Base-by-base conservation (phyloP, 2,113 vertebrate species). In the Geococcyx californianus region DNA sequence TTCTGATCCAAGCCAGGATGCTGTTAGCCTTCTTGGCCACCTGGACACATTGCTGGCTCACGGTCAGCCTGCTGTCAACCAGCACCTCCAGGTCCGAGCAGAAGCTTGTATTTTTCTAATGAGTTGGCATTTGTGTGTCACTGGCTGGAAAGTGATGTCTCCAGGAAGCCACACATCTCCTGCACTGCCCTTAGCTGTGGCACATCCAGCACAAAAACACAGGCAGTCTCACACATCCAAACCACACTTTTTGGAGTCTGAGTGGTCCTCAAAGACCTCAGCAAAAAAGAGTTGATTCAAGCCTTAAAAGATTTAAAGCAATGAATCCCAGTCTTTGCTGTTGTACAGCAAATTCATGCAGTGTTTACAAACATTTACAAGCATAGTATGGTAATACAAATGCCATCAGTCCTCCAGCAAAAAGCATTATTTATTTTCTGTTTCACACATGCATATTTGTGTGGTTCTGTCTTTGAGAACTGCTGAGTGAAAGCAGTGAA, bases 291-390 rank as follows among this genome's bases (percentile, higher is more conserved):
- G 31, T 54, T 28, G 13, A 20, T 64, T 83, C 21, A 52, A 70
- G 89, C n/a, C 33, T 66, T 25, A 19, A 59, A n/a, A 42, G 44
- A 42, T 91, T 73, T 56, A 47, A 84, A 76, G 78, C 16, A 3
- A 15, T 26, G 42, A 56, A 85, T 91, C 38, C 89, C 19, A 15
- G 12, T 89, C 67, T 62, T 66, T 74, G 75, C 81, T 90, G 91
- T 66, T 79, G 36, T 16, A 25, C 19, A 51, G 87, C 83, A 91
- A 94, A 92, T 67, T 70, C 54, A 66, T 0, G 1, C 38, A 38
- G 34, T 80, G 82, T 95, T 95, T 96, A 70, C 94, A 93, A 91
- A 91, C 60, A 94, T 74, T 95, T 87, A 34, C 67, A 93, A 67
- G 51, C 91, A 44, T 82, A 74, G 64, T 82, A 51, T 19, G 82